A percentile compares a stretch with the other conserved stretches of the same genome.
Conservation (phyloP, 2,888 invertebrate species). For the Nomada lathburiana region DNA sequence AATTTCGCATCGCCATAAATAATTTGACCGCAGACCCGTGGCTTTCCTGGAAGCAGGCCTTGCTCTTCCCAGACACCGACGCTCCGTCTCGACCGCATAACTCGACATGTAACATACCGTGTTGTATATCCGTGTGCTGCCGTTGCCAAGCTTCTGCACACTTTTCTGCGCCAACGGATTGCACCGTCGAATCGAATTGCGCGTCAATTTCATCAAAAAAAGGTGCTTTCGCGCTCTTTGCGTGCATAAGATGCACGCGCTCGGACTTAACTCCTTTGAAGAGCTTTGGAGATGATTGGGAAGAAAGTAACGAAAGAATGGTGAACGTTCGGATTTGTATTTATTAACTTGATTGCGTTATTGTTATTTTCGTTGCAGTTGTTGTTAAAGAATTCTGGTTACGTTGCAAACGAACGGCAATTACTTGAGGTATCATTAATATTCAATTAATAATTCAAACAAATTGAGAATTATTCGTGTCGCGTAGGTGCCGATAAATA, state of each 20-base stretch:
- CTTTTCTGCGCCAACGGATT: conserved; percentile 18
- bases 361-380: too few relatives aligned
- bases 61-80: conserved; percentile 63
- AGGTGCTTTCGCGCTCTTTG: neutral
- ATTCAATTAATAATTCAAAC: too few relatives aligned
- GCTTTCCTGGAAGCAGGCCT: conserved; percentile 79
- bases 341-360: too few relatives aligned
- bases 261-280: too few relatives aligned
- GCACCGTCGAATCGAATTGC: neutral
- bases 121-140: conserved; percentile 20
- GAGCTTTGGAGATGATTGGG: too few relatives aligned
- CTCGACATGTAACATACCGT: conserved; percentile 56
- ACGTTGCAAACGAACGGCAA: too few relatives aligned
- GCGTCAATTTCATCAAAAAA: neutral
- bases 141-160: conserved; percentile 41
- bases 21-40: conserved; percentile 82
- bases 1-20: conserved; percentile 84
- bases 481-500: neutral
- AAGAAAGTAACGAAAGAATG: too few relatives aligned
- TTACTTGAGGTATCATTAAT: too few relatives aligned
- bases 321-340: too few relatives aligned
- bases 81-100: conserved; percentile 50
- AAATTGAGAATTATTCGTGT: too few relatives aligned
- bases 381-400: too few relatives aligned
- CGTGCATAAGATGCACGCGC: too few relatives aligned